Conservation (phyloP, 1,140 invertebrate genomes). For the Nomia melanderi region DNA sequence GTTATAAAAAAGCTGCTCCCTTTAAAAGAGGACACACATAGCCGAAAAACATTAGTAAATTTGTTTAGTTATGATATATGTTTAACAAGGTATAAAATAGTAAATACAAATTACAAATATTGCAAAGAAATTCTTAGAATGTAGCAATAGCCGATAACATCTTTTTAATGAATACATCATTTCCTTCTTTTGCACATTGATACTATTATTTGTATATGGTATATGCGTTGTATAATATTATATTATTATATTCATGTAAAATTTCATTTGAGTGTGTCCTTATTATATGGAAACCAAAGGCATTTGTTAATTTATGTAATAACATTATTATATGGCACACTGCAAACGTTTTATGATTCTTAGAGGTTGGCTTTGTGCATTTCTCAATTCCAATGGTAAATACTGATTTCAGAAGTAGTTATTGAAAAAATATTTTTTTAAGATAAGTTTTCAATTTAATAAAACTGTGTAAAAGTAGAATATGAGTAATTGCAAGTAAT, state of each 20-base stretch:
- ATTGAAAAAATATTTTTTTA: not conserved
- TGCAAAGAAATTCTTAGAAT: conserved; percentile 32
- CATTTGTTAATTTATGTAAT: conserved; percentile 21
- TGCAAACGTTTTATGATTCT: conserved; percentile 25
- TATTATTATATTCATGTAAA: conserved; percentile 11
- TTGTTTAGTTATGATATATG: conserved; percentile 31
- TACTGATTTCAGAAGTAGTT: not conserved
- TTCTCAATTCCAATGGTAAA: conserved; percentile 36
- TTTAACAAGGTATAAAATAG: conserved; percentile 46
- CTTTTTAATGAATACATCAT: conserved; percentile 9
- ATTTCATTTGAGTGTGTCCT: conserved; percentile 2
- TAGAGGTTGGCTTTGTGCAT: conserved; percentile 30
- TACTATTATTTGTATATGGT: conserved; percentile 11
- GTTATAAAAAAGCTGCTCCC: conserved; percentile 29
- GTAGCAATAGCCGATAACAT: conserved; percentile 8
- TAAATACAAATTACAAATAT: conserved; percentile 38
- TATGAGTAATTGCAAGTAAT: conserved; percentile 9
- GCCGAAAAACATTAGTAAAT: conserved; percentile 30
- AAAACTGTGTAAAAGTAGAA: conserved; percentile 3
- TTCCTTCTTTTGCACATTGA: not conserved
- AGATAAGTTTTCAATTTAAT: conserved; percentile 1
- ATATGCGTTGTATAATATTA: conserved; percentile 19
- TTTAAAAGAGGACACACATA: conserved; percentile 18
- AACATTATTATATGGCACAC: conserved; percentile 43
- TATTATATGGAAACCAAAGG: conserved; percentile 19